Evolutionary conservation across 2,888 invertebrate species (phyloP).

Genomic region (Cistogaster globosa): DNA sequence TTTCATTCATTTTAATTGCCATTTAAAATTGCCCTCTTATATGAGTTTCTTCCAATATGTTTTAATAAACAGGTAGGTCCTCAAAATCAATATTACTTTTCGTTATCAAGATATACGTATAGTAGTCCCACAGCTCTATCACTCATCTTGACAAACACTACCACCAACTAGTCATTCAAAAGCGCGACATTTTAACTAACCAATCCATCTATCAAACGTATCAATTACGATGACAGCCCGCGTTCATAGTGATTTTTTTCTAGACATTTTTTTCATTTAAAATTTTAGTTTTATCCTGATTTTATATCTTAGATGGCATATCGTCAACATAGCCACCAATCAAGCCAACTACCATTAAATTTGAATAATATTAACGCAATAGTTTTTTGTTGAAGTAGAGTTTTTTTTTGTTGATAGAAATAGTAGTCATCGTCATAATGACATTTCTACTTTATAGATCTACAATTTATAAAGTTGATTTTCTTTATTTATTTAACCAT

Average conservation of each 20-base stretch:
- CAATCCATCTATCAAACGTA: slow-evolving; percentile 81
- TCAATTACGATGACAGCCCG: slow-evolving; percentile 80
- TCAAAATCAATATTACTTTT: slow-evolving; percentile 67
- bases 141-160: slow-evolving; percentile 52
- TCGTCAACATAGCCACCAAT: slow-evolving; percentile 69
- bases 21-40: background rate
- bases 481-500: slow-evolving; percentile 39
- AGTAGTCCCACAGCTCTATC: slow-evolving; percentile 67
- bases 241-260: slow-evolving; percentile 57
- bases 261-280: slow-evolving; percentile 56
- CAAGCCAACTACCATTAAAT: slow-evolving; percentile 72
- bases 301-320: slow-evolving; percentile 70
- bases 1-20: background rate
- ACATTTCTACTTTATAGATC: slow-evolving; percentile 34
- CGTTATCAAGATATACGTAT: slow-evolving; percentile 62
- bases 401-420: background rate
- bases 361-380: slow-evolving; percentile 71
- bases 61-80: slow-evolving; percentile 71
- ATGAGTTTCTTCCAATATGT: background rate
- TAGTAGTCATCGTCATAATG: slow-evolving; percentile 39
- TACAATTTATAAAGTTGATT: slow-evolving; percentile 41
- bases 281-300: slow-evolving; percentile 60
- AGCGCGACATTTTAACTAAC: slow-evolving; percentile 72
- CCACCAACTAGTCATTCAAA: slow-evolving; percentile 67
- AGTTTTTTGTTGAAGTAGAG: slow-evolving; percentile 1